Base-by-base conservation (phyloP, 2,888 invertebrate species). In the Cyrtodaria siliqua region DNA sequence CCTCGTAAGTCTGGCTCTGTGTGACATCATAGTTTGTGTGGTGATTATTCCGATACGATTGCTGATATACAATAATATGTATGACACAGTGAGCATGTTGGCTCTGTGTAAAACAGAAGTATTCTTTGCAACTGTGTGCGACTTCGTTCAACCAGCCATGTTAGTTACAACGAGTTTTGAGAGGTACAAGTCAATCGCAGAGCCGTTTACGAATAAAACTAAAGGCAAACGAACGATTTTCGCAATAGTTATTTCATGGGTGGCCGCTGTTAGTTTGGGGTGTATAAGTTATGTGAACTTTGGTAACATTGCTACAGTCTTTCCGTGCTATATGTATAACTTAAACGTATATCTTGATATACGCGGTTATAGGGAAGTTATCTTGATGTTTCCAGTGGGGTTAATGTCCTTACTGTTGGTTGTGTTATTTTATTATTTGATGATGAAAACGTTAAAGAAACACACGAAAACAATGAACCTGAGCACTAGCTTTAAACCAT, bases 161-260 rank as follows among this genome's bases (percentile, higher is more conserved):
- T 59, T 90, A 24, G 74, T 74, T 26, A 72, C 78, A 6, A 80
- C 87, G 20, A 87, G 88, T 57, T 85, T 82, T 70, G 90, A 90
- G 68, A 70, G 89, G 18, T 89, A 87, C 56, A 85, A 87, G 61
- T 83, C 89, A 14, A 87, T 90, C 6, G 84, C 87, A 0, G 79
- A 80, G 20, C 90, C 90, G 0, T 88, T 89, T 52, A 73, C 86
- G 26, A 83, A 74, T 29, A 70, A 77, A 26, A 75, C 79, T 6
- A 71, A 75, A 23, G 24, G 23, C 6, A 66, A 64, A 59, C 60
- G 86, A 33, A 77, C 77, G 3, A 29, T 75, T 14, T 9, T 76
- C 0, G 33, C 74, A n/a, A 61, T 80, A 23, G 40, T 53, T n/a
- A 9, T 70, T 6, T 76, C 83, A 1, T 86, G 86, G 84, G 18